A percentile compares a stretch with the other conserved stretches of the same genome.
These are phyloP conservation scores for Eucera pruinosa DNA, from an alignment of 2,888 invertebrate genomes.

Conservation along the genomic window DNA sequence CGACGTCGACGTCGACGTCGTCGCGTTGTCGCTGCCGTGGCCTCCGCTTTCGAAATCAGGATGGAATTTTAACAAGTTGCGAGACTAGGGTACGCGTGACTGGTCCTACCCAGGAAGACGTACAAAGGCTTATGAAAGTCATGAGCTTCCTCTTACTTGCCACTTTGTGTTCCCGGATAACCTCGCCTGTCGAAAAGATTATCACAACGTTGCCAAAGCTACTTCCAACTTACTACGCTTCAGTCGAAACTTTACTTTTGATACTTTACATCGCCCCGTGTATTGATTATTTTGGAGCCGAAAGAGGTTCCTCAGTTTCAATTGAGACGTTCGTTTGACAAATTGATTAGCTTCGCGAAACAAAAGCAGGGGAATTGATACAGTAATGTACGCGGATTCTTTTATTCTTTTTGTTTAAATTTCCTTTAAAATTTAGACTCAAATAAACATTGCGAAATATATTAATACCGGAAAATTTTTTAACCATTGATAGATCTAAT, in stretches of 20 bases:
- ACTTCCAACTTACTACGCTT: not conserved
- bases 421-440: too few species aligned
- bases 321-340: too few species aligned
- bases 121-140: constrained; percentile 65
- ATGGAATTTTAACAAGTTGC: constrained; percentile 71
- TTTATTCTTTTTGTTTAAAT: too few species aligned
- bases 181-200: constrained; percentile 29
- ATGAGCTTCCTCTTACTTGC: constrained; percentile 41
- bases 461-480: too few species aligned
- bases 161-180: constrained; percentile 27
- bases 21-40: too few species aligned
- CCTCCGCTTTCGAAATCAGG: constrained; percentile 59
- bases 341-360: too few species aligned
- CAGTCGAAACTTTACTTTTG: not conserved
- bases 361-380: too few species aligned
- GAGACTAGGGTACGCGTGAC: constrained; percentile 14
- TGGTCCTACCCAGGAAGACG: constrained; percentile 33
- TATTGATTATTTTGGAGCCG: constrained; percentile 13
- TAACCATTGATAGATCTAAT: too few species aligned
- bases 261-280: not conserved
- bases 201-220: not conserved
- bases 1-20: too few species aligned
- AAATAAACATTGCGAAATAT: too few species aligned
- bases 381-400: too few species aligned
- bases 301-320: too few species aligned